Percentiles rank a stretch among this genome's conserved stretches.
Evolutionary conservation across 1,140 invertebrate genomes (phyloP).

Genomic region (Paraescarpia echinospica): DNA sequence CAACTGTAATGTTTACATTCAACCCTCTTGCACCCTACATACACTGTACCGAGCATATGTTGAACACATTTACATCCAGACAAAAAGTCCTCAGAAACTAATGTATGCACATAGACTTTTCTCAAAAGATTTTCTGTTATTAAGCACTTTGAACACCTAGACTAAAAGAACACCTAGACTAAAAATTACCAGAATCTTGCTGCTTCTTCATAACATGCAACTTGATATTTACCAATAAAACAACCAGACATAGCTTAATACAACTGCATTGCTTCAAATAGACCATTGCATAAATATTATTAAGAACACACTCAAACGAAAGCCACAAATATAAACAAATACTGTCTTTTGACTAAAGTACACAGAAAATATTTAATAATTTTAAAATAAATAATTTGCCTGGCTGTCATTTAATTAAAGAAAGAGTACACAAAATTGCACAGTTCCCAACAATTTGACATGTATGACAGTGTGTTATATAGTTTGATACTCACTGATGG

Average conservation of each 20-base stretch:
- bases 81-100: neutral
- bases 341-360: neutral
- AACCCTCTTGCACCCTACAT: neutral
- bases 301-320: neutral
- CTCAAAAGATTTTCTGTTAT: neutral
- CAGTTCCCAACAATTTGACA: neutral
- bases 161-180: too few species aligned
- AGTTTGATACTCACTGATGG: neutral
- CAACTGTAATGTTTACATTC: neutral
- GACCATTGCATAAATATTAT: neutral
- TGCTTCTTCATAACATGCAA: too few species aligned
- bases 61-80: neutral
- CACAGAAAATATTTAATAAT: neutral
- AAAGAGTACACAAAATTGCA: neutral
- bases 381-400: neutral
- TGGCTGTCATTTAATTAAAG: neutral
- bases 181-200: too few species aligned
- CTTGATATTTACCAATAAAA: too few species aligned
- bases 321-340: neutral
- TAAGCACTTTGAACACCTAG: neutral
- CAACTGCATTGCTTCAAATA: neutral
- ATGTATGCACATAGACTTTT: neutral
- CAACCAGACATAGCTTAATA: neutral
- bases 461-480: neutral
- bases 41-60: neutral